Base-by-base conservation (phyloP, 1,140 invertebrate species). In the Meloidogyne exigua region DNA sequence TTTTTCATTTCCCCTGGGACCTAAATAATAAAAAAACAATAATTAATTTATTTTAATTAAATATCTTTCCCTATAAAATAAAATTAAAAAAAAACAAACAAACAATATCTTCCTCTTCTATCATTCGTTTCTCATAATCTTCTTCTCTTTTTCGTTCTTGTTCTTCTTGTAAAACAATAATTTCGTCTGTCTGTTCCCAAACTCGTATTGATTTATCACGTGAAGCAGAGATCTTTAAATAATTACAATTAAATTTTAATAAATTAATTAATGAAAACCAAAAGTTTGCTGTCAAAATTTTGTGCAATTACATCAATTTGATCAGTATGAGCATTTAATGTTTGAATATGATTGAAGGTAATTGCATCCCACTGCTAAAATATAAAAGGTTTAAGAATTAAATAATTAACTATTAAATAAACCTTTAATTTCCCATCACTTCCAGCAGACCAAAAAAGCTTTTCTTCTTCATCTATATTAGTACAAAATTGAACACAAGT, bases 331-430 rank as follows among this genome's bases (percentile, higher is more conserved):
- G 92, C 92, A 90, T 92, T 83, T 42, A 82, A 83, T 71, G 79
- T 76, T 82, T 86, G 87, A 65, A 88, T 75, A 23, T 79, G 42
- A 82, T 95, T 91, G 87, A 93, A 98, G 69, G 90, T 93, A 87
- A 98, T 95, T 0, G 91, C 95, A 90, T 99, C 96, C 95, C 96
- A 99, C 88, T 98, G 92, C 88, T 71, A n/a, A 49, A 71, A 70
- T 3, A 9, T 9, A 9, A 39, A 9, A 32, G 7, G 7, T 32
- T 32, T 32, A 3, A 32, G 0, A 39, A 39, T 9, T 96, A 97
- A 0, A 98, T 72, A 68, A 92, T 28, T 23, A 25, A 11, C 18
- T 23, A 10, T 42, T 4, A 69, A 32, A 18, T 39, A 18, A 25
- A 71, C 69, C n/a, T 78, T 83, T 15, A 86, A 89, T 86, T 92